These are phyloP conservation scores for Crocuta crocuta DNA, from an alignment of 2,113 vertebrate species.

Conservation along the genomic window DNA sequence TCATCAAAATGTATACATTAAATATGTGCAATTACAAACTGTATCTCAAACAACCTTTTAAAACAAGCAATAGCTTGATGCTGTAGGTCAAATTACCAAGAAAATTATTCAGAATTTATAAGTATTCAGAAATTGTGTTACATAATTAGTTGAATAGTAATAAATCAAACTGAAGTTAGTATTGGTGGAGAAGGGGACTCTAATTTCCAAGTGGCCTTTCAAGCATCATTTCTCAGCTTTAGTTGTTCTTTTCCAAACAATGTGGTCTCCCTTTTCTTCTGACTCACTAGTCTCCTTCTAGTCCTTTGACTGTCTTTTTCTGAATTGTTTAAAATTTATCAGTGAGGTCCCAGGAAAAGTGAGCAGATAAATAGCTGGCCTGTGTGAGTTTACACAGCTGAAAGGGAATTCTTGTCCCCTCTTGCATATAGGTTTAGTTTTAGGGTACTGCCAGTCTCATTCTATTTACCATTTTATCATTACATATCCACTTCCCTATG, in stretches of 20 bases:
- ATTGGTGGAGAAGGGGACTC: neutral
- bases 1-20: neutral
- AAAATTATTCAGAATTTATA: conserved; percentile 6
- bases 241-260: neutral
- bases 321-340: conserved; percentile 42
- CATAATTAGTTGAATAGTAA: neutral
- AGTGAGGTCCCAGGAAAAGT: neutral
- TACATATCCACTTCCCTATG: neutral
- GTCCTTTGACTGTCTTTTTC: neutral
- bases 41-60: neutral
- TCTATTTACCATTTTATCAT: neutral
- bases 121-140: neutral
- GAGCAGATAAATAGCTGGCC: neutral
- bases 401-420: neutral
- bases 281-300: neutral
- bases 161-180: neutral
- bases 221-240: neutral
- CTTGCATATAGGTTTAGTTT: neutral
- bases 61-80: conserved; percentile 37
- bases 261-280: neutral
- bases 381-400: neutral
- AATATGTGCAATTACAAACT: neutral
- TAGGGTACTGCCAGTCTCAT: neutral
- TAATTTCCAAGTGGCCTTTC: neutral
- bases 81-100: neutral